Base-by-base conservation (phyloP, 2,888 invertebrate genomes). In the Erebia ligea region DNA sequence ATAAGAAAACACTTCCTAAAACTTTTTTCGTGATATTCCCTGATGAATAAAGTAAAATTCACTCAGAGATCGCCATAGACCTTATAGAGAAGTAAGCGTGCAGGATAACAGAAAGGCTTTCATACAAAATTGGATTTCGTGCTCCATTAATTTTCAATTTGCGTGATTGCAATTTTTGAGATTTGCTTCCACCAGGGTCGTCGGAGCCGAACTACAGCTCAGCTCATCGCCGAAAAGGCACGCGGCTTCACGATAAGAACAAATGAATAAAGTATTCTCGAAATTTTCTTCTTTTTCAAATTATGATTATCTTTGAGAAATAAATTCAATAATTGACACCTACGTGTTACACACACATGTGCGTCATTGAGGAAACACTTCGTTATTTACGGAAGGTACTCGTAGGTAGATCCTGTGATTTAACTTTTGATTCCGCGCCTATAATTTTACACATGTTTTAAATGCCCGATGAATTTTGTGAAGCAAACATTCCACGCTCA, bases 81-180 rank as follows among this genome's bases (percentile, higher is more conserved):
- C 62, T 69, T 59, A n/a, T n/a, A 69, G 72, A 72, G 73, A 75
- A 76, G 76, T 75, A 70, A 73, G 76, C 67, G 73, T 68, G 69
- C 75, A 78, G 76, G 82, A 83, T 84, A 86, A 81, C 83, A 86
- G 84, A 87, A 88, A 89, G 89, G 89, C 89, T 87, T 87, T 84
- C 89, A 91, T 91, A 88, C 88, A 89, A 91, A 91, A 92, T 92
- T 91, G 92, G 91, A 92, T 92, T 91, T 91, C 85, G 84, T 89
- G 91, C 87, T 88, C 92, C 92, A 92, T 92, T 92, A 92, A 92
- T 91, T 92, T 92, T 92, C 92, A 92, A 92, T 92, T 91, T 91
- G 88, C 86, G 90, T 91, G 91, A 92, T 92, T 92, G 92, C 91
- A 90, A 90, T 92, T 90, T 92, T 89, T 89, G 88, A 89, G 91